Percentiles rank a stretch among this genome's conserved stretches.
These are phyloP conservation scores for Diarsia dahlii DNA, from an alignment of 2,888 invertebrate species.

Conservation along the genomic window DNA sequence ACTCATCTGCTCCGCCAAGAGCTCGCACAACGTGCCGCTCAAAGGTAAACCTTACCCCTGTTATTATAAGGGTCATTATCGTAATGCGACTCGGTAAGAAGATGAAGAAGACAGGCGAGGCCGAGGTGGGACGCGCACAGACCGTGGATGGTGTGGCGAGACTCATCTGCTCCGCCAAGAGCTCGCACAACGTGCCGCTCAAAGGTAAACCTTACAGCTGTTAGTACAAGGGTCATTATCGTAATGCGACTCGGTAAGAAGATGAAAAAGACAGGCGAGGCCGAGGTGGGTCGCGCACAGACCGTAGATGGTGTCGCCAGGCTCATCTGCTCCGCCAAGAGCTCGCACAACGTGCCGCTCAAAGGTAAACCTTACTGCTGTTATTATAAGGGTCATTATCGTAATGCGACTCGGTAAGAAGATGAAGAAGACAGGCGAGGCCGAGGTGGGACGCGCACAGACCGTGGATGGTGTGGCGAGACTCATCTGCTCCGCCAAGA, in stretches of 20 bases:
- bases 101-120: slow-evolving; percentile 97
- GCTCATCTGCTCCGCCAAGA: slow-evolving; percentile 97
- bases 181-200: slow-evolving; percentile 96
- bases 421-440: slow-evolving; percentile 97
- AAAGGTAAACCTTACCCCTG: slow-evolving; percentile 92
- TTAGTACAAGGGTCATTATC: not conserved
- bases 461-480: slow-evolving; percentile 97
- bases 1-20: slow-evolving; percentile 97
- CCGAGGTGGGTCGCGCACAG: slow-evolving; percentile 95
- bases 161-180: slow-evolving; percentile 97
- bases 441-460: slow-evolving; percentile 95
- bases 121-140: slow-evolving; percentile 95
- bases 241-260: too few relatives aligned
- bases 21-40: slow-evolving; percentile 96
- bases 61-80: slow-evolving; percentile 77
- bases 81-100: slow-evolving; percentile 99
- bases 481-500: slow-evolving; percentile 97
- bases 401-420: slow-evolving; percentile 99
- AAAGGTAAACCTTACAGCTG: slow-evolving; percentile 92
- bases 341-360: slow-evolving; percentile 96
- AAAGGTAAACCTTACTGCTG: slow-evolving; percentile 92
- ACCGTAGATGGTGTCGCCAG: slow-evolving; percentile 97
- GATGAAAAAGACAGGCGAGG: slow-evolving; percentile 97
- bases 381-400: slow-evolving; percentile 77
- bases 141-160: slow-evolving; percentile 97